Percentiles rank a stretch among this genome's conserved stretches.
phyloP scores from a whole-genome alignment of 2,797 vertebrate species.

The Lophius americanus region DNA sequence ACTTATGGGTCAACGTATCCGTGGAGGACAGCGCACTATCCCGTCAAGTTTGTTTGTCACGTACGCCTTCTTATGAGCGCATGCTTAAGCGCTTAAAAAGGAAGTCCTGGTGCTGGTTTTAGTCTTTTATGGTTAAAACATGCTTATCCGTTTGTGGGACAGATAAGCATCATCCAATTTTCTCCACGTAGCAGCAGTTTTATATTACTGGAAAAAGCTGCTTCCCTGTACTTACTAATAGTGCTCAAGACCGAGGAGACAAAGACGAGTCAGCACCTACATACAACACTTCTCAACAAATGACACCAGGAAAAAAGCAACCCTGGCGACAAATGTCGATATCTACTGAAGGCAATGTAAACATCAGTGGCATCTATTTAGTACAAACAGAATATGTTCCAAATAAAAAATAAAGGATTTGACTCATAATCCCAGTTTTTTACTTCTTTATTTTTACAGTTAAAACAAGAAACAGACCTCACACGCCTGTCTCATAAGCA shows the following conservation, averaged over 20 bases:
- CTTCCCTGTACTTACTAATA: constrained; percentile 25
- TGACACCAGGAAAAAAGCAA: constrained; percentile 4
- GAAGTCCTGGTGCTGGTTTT: no score
- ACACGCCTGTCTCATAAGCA: constrained; percentile 7
- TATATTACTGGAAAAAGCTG: constrained; percentile 36
- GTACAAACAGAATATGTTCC: neutral
- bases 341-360: constrained; percentile 9
- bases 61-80: no score
- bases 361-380: constrained; percentile 1
- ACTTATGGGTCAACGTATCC: no score
- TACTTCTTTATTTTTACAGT: constrained; percentile 2
- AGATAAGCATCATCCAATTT: constrained; percentile 7
- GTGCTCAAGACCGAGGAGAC: constrained; percentile 19
- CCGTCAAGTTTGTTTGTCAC: no score
- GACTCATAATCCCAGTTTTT: no score
- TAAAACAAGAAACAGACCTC: constrained; percentile 5
- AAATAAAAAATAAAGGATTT: neutral
- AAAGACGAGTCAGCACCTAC: constrained; percentile 28
- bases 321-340: neutral
- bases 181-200: constrained; percentile 24
- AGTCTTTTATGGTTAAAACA: no score
- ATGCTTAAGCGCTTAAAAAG: no score
- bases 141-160: neutral
- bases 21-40: no score
- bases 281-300: constrained; percentile 43